Percentiles rank a stretch among this genome's conserved stretches.
These are phyloP conservation scores for Cheilosia variabilis DNA, from an alignment of 2,888 invertebrate genomes.

Conservation along the genomic window DNA sequence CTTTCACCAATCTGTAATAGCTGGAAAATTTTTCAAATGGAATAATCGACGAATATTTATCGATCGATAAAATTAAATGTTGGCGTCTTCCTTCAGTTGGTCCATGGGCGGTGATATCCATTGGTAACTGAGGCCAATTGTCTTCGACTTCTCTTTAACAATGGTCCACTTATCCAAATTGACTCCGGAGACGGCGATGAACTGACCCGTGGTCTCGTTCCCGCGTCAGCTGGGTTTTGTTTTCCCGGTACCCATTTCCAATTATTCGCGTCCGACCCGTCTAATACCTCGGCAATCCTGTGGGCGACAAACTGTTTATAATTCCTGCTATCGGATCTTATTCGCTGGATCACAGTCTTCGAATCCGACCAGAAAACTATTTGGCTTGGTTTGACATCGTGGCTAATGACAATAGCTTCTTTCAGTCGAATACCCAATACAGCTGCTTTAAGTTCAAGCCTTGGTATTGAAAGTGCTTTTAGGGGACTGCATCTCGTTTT, in stretches of 20 bases:
- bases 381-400: neutral
- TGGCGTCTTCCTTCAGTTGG: neutral
- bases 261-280: conserved; percentile 48
- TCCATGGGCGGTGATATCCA: neutral
- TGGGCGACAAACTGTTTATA: conserved; percentile 74
- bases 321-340: conserved; percentile 43
- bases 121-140: neutral
- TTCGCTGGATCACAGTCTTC: conserved; percentile 55
- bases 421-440: too few species aligned
- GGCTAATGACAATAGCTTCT: neutral
- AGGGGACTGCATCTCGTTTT: too few species aligned
- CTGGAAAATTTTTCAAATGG: conserved; percentile 30
- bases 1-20: conserved; percentile 39
- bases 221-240: conserved; percentile 1
- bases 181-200: conserved; percentile 11
- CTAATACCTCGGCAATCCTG: conserved; percentile 75
- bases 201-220: conserved; percentile 7
- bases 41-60: conserved; percentile 16
- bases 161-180: neutral
- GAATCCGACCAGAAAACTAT: conserved; percentile 36
- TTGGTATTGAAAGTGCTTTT: too few species aligned
- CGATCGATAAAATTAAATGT: neutral
- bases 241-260: conserved; percentile 77
- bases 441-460: too few species aligned
- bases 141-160: neutral